Evolutionary conservation across 1,140 invertebrate species (phyloP).

Genomic region (Aphis gossypii): DNA sequence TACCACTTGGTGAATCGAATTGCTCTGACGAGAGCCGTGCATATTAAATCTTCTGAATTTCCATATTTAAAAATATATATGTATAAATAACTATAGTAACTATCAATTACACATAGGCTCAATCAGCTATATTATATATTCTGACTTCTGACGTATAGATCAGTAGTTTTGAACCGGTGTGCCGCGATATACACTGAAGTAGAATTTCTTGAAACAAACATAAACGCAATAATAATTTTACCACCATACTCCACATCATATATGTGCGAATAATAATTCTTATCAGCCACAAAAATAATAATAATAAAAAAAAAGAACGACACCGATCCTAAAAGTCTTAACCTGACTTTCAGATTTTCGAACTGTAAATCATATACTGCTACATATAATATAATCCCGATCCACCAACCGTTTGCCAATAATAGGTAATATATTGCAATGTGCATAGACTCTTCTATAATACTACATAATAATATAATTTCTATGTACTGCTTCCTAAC

Average conservation of each 20-base stretch:
- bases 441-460: not conserved
- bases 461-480: not conserved
- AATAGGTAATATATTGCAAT: not conserved
- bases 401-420: not conserved
- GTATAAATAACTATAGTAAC: not conserved
- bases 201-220: no score
- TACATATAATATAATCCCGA: not conserved
- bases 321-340: no score
- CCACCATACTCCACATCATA: no score
- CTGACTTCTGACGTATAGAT: no score
- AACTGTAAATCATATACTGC: not conserved
- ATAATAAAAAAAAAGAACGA: no score
- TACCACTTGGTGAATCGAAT: conserved; percentile 17
- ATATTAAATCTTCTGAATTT: not conserved
- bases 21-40: not conserved
- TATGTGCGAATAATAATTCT: no score
- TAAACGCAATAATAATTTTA: no score
- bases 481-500: not conserved
- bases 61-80: not conserved
- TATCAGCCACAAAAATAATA: no score
- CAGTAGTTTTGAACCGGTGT: no score
- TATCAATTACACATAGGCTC: not conserved
- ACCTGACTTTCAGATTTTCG: no score
- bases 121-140: not conserved
- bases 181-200: no score